phyloP scores from a whole-genome alignment of 2,797 vertebrate genomes.

The Lophotriccus pileatus region DNA sequence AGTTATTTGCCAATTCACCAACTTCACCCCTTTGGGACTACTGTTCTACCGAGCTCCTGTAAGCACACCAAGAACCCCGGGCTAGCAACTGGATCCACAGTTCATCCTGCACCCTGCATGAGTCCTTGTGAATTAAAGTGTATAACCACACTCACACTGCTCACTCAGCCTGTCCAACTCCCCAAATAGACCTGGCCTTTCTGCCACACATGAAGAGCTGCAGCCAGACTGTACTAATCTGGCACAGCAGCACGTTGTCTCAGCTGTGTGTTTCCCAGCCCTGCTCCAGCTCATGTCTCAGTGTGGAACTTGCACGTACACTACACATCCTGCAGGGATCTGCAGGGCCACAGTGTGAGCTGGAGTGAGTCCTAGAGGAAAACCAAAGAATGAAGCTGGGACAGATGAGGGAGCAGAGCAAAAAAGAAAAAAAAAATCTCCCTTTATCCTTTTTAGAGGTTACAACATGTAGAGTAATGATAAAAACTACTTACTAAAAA shows the following conservation, averaged over 20 bases:
- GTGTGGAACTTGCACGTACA: background rate
- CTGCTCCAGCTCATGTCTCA: background rate
- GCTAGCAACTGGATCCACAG: background rate
- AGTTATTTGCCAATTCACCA: background rate
- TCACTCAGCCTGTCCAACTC: background rate
- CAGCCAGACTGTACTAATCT: background rate
- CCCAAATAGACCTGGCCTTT: background rate
- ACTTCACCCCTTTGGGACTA: background rate
- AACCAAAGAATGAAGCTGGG: background rate
- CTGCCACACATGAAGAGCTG: accelerated
- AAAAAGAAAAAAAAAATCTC: background rate
- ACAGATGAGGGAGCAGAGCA: background rate
- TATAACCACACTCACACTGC: background rate
- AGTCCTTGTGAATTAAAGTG: background rate
- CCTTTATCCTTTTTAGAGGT: background rate
- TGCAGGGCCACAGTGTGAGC: background rate
- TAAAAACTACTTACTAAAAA: background rate
- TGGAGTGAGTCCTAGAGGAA: background rate
- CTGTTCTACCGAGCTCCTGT: accelerated
- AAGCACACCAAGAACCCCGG: background rate
- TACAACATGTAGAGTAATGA: background rate
- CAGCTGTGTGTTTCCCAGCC: background rate
- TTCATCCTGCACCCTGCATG: background rate
- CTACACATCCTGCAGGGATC: background rate
- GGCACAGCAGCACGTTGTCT: background rate